phyloP scores from a whole-genome alignment of 2,888 invertebrate genomes.

The Watsonalla cultraria region DNA sequence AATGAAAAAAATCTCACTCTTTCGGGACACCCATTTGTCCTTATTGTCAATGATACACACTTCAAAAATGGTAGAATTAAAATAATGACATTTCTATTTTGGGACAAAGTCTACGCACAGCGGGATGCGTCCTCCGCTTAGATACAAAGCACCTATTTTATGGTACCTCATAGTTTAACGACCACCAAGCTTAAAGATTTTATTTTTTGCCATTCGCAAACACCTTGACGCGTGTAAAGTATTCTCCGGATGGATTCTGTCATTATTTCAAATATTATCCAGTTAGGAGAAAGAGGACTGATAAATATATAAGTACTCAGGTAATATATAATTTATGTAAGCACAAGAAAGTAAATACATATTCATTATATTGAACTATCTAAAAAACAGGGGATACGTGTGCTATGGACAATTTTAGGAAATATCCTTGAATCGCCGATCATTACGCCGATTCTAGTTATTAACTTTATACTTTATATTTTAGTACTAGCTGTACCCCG shows the following conservation, averaged over 20 bases:
- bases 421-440: too few species aligned
- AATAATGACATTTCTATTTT: slow-evolving; percentile 4
- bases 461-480: too few species aligned
- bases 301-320: neutral
- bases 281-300: neutral
- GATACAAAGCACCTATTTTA: slow-evolving; percentile 3
- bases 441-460: too few species aligned
- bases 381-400: too few species aligned
- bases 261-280: neutral
- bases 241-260: neutral
- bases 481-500: too few species aligned
- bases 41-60: slow-evolving; percentile 1
- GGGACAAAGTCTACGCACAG: slow-evolving; percentile 1
- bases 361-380: too few species aligned
- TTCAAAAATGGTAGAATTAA: neutral
- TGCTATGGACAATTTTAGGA: too few species aligned
- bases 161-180: slow-evolving; percentile 7
- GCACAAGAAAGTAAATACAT: neutral
- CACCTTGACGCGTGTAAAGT: neutral
- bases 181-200: slow-evolving; percentile 4
- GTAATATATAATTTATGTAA: neutral
- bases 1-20: neutral
- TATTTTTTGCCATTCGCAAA: neutral
- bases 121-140: slow-evolving; percentile 1
- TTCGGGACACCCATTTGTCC: neutral